Percentiles rank a stretch among this genome's conserved stretches.
phyloP scores from a whole-genome alignment of 2,888 invertebrate genomes.

The Rutpela maculata region DNA sequence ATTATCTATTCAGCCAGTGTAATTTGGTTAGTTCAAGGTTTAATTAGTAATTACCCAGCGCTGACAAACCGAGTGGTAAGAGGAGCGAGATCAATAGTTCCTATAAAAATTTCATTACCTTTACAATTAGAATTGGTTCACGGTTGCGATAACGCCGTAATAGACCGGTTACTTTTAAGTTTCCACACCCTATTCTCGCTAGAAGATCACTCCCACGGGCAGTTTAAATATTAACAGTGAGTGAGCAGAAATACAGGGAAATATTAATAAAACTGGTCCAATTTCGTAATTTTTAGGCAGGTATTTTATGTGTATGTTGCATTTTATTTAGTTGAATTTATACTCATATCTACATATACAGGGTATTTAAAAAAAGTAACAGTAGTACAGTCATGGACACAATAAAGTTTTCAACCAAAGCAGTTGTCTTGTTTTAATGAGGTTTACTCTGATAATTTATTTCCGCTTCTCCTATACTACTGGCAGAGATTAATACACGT shows the following conservation, averaged over 20 bases:
- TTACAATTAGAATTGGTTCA: conserved; percentile 42
- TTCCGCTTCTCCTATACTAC: no score
- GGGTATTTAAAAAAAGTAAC: no score
- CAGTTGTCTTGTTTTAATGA: no score
- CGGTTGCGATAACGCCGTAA: conserved; percentile 35
- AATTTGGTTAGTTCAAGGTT: conserved; percentile 26
- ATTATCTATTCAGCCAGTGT: conserved; percentile 13
- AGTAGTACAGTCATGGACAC: no score
- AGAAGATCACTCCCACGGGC: background rate
- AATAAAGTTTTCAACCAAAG: no score
- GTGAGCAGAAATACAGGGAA: conserved; percentile 1
- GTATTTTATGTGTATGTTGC: background rate
- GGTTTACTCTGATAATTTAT: no score
- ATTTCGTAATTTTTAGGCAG: background rate
- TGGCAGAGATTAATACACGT: no score
- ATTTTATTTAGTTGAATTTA: no score
- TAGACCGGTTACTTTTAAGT: conserved; percentile 21
- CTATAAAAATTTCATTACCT: conserved; percentile 46
- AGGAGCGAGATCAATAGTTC: conserved; percentile 44
- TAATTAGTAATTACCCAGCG: conserved; percentile 36
- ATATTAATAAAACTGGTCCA: background rate
- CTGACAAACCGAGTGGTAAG: conserved; percentile 29
- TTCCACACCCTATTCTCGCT: conserved; percentile 3
- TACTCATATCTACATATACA: no score
- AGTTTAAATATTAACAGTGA: background rate